Conservation (phyloP, 2,888 invertebrate species). For the Hirudinaria manillensis region DNA sequence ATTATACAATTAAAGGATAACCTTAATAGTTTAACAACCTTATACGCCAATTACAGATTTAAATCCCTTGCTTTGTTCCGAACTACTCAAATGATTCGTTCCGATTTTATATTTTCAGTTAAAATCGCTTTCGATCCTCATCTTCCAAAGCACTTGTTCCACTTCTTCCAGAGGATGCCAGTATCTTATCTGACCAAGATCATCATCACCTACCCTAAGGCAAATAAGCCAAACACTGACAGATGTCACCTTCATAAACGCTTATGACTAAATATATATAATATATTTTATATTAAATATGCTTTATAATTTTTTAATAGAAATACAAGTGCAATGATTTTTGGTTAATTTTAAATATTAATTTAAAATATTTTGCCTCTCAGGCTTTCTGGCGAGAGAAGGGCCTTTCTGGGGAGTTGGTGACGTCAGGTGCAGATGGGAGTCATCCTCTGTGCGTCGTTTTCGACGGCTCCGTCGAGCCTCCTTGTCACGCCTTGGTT, state of each 20-base stretch:
- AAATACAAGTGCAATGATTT: too few relatives aligned
- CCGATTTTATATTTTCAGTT: constrained; percentile 40
- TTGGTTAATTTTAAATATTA: too few relatives aligned
- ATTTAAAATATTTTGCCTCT: too few relatives aligned
- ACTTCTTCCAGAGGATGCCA: constrained; percentile 50
- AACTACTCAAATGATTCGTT: background rate
- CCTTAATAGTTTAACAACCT: too few relatives aligned
- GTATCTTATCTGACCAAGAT: constrained; percentile 49
- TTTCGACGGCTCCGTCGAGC: constrained; percentile 50
- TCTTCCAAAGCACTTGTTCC: constrained; percentile 45
- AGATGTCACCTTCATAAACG: too few relatives aligned
- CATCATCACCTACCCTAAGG: constrained; percentile 46
- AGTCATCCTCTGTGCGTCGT: constrained; percentile 47
- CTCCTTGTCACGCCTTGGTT: constrained; percentile 52
- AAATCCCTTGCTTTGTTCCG: too few relatives aligned
- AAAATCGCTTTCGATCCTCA: constrained; percentile 46
- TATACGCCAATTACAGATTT: too few relatives aligned
- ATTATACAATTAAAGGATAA: too few relatives aligned
- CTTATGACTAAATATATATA: too few relatives aligned
- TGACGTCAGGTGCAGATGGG: constrained; percentile 39
- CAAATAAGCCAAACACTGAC: background rate
- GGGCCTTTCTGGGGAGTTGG: constrained; percentile 53
- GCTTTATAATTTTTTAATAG: too few relatives aligned
- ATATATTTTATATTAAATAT: too few relatives aligned
- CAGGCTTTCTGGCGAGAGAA: constrained; percentile 50